Conservation (phyloP, 1,140 invertebrate genomes). For the Episyrphus balteatus region DNA sequence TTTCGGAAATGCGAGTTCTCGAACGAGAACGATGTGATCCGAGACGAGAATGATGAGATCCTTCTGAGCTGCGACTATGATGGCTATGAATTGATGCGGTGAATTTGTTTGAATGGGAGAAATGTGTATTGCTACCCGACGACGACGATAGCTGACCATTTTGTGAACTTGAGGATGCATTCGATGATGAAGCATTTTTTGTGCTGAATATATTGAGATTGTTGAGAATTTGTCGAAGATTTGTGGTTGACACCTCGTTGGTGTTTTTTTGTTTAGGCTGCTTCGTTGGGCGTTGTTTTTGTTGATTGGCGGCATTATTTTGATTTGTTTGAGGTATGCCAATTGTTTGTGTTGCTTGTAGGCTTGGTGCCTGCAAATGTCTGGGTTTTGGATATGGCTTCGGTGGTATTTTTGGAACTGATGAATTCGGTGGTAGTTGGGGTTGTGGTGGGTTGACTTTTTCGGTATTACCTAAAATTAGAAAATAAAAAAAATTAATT, state of each 20-base stretch:
- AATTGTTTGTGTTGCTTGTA: conserved; percentile 2
- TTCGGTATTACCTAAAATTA: no score
- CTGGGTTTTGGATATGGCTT: conserved; percentile 2
- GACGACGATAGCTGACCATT: conserved; percentile 3
- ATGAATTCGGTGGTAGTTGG: background rate
- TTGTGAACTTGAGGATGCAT: background rate
- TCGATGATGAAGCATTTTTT: conserved; percentile 19
- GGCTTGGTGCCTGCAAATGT: conserved; percentile 3
- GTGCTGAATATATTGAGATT: conserved; percentile 70
- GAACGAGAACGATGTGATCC: conserved; percentile 32
- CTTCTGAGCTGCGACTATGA: conserved; percentile 33
- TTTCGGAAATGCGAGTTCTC: conserved; percentile 39
- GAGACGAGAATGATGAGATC: conserved; percentile 34
- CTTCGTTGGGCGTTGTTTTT: conserved; percentile 11
- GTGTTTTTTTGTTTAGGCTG: conserved; percentile 35
- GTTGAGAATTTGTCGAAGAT: conserved; percentile 61
- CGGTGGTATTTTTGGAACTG: conserved; percentile 19
- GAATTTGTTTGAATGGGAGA: conserved; percentile 28
- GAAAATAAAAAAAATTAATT: background rate
- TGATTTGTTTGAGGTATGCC: conserved; percentile 6
- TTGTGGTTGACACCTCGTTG: conserved; percentile 40
- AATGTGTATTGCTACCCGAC: conserved; percentile 6
- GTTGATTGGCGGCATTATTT: conserved; percentile 9
- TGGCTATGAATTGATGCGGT: conserved; percentile 35
- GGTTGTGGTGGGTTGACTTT: no score